phyloP scores from a whole-genome alignment of 2,888 invertebrate genomes.

The Eupeodes latifasciatus region DNA sequence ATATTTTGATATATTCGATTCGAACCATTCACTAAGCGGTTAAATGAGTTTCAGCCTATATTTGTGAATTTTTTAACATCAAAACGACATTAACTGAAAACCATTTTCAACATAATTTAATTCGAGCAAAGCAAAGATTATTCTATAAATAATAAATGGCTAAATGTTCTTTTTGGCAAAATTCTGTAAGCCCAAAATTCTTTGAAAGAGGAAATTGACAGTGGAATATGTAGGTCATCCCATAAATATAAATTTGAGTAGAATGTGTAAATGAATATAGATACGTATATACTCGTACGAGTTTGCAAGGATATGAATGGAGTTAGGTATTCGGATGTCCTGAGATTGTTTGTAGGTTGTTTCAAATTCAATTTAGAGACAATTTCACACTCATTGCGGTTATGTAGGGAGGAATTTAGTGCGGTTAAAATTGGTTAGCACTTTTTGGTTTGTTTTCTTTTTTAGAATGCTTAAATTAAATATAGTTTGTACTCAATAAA shows the following conservation, averaged over 20 bases:
- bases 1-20: not conserved
- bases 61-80: constrained; percentile 36
- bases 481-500: not conserved
- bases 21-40: constrained; percentile 20
- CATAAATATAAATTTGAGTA: not conserved
- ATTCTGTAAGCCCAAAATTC: constrained; percentile 12
- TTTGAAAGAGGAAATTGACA: constrained; percentile 51
- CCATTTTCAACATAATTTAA: constrained; percentile 22
- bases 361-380: constrained; percentile 31
- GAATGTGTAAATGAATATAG: not conserved
- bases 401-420: constrained; percentile 18
- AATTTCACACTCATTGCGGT: constrained; percentile 40
- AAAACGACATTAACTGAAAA: constrained; percentile 45
- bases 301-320: not conserved
- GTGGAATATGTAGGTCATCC: constrained; percentile 56
- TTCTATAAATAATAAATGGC: constrained; percentile 19
- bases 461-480: not conserved
- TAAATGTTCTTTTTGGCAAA: constrained; percentile 2
- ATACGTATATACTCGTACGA: not conserved
- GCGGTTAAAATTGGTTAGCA: not conserved
- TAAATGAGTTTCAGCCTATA: constrained; percentile 6
- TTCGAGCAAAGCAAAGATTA: constrained; percentile 11
- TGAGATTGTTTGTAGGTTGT: constrained; percentile 12
- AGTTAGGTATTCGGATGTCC: not conserved
- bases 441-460: not conserved